A percentile compares a stretch with the other conserved stretches of the same genome.
phyloP scores from a whole-genome alignment of 2,113 vertebrate species.

The Toxostoma redivivum region DNA sequence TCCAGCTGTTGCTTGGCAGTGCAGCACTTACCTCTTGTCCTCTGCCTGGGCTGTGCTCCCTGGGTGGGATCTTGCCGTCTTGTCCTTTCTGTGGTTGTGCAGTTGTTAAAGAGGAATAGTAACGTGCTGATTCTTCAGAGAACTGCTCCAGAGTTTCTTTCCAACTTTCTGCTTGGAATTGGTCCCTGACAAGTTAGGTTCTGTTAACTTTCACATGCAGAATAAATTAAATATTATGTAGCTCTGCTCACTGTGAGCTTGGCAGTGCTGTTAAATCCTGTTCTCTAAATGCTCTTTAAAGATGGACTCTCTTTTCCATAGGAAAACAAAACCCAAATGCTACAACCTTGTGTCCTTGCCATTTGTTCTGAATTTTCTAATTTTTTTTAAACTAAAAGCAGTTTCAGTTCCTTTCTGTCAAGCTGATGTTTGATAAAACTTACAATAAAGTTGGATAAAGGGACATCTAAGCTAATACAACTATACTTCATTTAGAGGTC shows the following conservation, averaged over 20 bases:
- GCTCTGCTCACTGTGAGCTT: neutral
- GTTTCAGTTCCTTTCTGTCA: neutral
- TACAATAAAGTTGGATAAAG: neutral
- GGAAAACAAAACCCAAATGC: neutral
- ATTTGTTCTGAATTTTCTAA: neutral
- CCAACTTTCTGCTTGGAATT: neutral
- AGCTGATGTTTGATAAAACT: neutral
- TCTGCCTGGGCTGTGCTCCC: neutral
- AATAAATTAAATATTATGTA: neutral
- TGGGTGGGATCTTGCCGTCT: neutral
- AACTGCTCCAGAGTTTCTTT: neutral
- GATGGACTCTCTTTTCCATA: neutral
- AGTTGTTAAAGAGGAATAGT: neutral
- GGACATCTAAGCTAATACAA: neutral
- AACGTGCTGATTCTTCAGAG: neutral
- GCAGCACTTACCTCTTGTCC: rapidly evolving
- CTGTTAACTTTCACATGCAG: neutral
- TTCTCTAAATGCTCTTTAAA: neutral
- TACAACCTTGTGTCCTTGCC: neutral
- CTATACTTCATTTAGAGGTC: neutral
- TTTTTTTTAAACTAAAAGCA: neutral
- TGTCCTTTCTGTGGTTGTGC: neutral
- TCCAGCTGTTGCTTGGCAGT: neutral
- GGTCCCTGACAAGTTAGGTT: neutral
- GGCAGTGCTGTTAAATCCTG: neutral